Evolutionary conservation across 1,140 invertebrate genomes (phyloP).

Genomic region (Drosophila kikkawai): DNA sequence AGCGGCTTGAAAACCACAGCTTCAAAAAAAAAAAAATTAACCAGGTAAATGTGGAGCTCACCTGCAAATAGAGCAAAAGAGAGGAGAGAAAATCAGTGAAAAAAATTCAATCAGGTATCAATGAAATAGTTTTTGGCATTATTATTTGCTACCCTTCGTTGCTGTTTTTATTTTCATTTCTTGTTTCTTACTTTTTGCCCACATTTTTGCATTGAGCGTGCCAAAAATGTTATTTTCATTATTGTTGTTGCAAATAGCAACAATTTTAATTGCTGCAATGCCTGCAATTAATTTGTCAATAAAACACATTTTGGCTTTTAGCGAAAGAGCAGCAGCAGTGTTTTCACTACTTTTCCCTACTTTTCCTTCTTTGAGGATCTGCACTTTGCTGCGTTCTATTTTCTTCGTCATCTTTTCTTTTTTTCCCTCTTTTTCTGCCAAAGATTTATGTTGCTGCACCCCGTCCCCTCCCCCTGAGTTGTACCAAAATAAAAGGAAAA

Average conservation of each 20-base stretch:
- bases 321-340: constrained; percentile 46
- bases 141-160: constrained; percentile 6
- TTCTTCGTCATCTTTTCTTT: constrained; percentile 14
- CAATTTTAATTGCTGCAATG: constrained; percentile 80
- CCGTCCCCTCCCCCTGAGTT: constrained; percentile 29
- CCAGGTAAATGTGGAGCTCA: constrained; percentile 48
- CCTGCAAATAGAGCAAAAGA: constrained; percentile 52
- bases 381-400: constrained; percentile 48
- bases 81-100: constrained; percentile 19
- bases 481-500: constrained; percentile 9
- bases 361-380: constrained; percentile 19
- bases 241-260: constrained; percentile 46
- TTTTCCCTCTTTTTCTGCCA: constrained; percentile 39
- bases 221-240: constrained; percentile 43
- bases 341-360: constrained; percentile 13
- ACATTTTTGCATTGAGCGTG: constrained; percentile 20
- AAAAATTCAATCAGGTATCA: constrained; percentile 12
- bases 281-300: constrained; percentile 84
- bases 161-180: not conserved
- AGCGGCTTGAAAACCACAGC: constrained; percentile 31
- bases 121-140: constrained; percentile 44
- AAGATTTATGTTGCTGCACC: constrained; percentile 76
- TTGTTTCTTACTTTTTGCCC: not conserved
- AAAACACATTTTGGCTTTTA: constrained; percentile 81
- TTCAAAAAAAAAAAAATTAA: not conserved